Evolutionary conservation across 2,888 invertebrate species (phyloP).

Genomic region (Smittia aterrima): DNA sequence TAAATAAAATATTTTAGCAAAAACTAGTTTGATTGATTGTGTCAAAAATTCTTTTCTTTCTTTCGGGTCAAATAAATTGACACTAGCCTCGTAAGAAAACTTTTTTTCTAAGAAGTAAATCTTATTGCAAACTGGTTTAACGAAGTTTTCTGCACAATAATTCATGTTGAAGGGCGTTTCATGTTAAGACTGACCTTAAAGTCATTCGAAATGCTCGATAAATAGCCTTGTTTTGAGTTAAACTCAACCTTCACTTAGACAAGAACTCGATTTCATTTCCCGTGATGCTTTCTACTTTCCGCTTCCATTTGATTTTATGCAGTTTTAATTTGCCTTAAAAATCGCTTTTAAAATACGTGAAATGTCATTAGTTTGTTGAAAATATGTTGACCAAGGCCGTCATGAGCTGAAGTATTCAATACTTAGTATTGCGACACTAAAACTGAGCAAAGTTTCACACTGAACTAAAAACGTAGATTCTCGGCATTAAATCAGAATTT

Average conservation of each 20-base stretch:
- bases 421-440: background rate
- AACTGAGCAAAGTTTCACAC: background rate
- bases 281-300: background rate
- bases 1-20: background rate
- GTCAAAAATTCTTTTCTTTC: background rate
- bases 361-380: too few relatives aligned
- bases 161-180: constrained; percentile 34
- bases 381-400: background rate
- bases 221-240: background rate
- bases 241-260: background rate
- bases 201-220: background rate
- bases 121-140: background rate
- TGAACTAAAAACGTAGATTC: background rate
- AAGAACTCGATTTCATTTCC: background rate
- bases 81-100: too few relatives aligned
- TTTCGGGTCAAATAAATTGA: background rate
- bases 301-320: constrained; percentile 23
- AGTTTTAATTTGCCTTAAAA: too few relatives aligned
- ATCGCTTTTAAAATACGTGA: too few relatives aligned
- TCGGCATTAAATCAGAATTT: background rate
- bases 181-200: background rate
- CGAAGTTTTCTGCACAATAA: constrained; percentile 4
- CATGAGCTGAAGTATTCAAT: background rate
- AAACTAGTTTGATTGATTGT: background rate
- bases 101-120: background rate